Base-by-base conservation (phyloP, 1,140 invertebrate genomes). In the Anoplophora glabripennis region DNA sequence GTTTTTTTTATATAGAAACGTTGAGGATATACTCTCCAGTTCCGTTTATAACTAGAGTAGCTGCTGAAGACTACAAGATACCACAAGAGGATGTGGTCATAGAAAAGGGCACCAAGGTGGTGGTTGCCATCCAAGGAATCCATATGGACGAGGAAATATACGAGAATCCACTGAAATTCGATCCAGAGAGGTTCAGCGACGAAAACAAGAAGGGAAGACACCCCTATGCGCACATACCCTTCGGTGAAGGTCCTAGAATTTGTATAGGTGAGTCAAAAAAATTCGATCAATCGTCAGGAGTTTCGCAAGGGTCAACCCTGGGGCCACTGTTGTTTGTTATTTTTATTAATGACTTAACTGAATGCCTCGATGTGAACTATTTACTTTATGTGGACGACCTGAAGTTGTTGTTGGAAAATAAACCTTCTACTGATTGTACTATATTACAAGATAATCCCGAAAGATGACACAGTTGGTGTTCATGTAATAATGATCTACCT, bases 131-230 rank as follows among this genome's bases (percentile, higher is more conserved):
- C 1, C 53, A 69, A 14, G 78, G 72, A 4, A 61, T 81, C 1
- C 79, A 82, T 7, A 68, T 64, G 7, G 81, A 88, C 64, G 68
- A 78, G 0, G 68, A 83, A 48, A 77, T 80, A 55, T 89, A 81
- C 70, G 81, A 85, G 0, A 76, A 89, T 51, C 87, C 89, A 0
- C 75, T 85, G n/a, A 70, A 69, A 8, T 87, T 86, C 67, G 78
- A 86, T 72, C 87, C 86, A 0, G 79, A 86, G 49, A 75, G 87
- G 28, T 88, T 87, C 69, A 52, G n/a, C 10, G 48, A 52, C 5
- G 48, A 52, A 9, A 52, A 52, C n/a, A 36, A 37, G 4, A 3
- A 3, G 3, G 10, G 34, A n/a, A 52, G 48, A 40, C 48, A 17
- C 4, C 4, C 34, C 7, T 34, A 37, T 18, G 10, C 35, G 34